Evolutionary conservation across 2,113 vertebrate species (phyloP).

Genomic region (Nyctibius bracteatus): DNA sequence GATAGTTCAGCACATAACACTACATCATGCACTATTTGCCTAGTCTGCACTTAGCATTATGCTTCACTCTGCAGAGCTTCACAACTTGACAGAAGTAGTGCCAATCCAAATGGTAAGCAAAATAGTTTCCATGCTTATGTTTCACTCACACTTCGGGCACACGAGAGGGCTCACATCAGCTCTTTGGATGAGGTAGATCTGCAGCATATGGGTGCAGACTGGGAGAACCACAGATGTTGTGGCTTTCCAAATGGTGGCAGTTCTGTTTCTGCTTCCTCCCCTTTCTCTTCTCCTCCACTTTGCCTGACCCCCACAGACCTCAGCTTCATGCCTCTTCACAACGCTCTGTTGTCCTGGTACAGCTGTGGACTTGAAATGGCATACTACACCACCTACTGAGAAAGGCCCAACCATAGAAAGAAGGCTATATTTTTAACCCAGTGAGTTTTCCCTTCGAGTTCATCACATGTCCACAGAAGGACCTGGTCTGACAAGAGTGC

Average conservation of each 20-base stretch:
- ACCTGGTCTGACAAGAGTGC: neutral
- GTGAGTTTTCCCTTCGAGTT: neutral
- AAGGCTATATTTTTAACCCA: neutral
- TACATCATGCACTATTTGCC: neutral
- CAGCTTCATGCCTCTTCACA: neutral
- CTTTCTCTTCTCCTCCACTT: neutral
- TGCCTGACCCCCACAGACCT: neutral
- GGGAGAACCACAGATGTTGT: neutral
- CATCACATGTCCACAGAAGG: neutral
- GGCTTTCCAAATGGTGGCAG: neutral
- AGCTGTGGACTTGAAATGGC: neutral
- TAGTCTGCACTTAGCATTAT: neutral
- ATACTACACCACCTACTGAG: neutral
- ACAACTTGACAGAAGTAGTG: neutral
- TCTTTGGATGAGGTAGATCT: neutral
- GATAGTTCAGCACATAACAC: neutral
- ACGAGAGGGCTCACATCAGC: rapidly evolving
- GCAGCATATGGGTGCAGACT: neutral
- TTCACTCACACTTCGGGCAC: neutral
- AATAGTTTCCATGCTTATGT: neutral
- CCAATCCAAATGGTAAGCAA: neutral
- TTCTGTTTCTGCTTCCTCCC: neutral
- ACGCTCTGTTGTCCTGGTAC: neutral
- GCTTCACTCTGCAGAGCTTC: neutral
- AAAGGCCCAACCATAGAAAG: rapidly evolving